Evolutionary conservation across 1,140 invertebrate species (phyloP).

Genomic region (Argopecten irradians): DNA sequence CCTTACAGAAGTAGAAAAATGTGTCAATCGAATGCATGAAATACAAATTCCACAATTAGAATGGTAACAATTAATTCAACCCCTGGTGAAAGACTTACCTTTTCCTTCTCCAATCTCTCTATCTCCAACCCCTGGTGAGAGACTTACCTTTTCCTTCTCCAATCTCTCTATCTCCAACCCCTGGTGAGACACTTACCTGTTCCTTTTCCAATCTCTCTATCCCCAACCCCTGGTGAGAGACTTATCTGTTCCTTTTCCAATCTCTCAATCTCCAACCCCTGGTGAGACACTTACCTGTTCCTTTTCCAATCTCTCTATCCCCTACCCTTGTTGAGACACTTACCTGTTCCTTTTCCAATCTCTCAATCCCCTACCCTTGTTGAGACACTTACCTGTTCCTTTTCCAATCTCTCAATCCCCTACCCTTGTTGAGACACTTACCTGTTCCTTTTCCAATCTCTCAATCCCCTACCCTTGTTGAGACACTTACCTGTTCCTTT

Average conservation of each 20-base stretch:
- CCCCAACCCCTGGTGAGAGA: not conserved
- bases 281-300: conserved; percentile 62
- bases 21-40: too few species aligned
- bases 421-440: conserved; percentile 9
- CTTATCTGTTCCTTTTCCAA: conserved; percentile 69
- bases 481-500: too few species aligned
- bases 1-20: too few species aligned
- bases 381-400: conserved; percentile 64
- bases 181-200: conserved; percentile 56
- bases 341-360: conserved; percentile 70
- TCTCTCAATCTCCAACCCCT: conserved; percentile 54
- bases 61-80: too few species aligned
- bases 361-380: conserved; percentile 49
- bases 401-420: conserved; percentile 62
- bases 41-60: too few species aligned
- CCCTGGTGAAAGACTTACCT: conserved; percentile 54
- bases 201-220: conserved; percentile 66
- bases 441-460: conserved; percentile 69
- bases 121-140: not conserved
- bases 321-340: not conserved
- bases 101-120: conserved; percentile 68
- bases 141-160: conserved; percentile 67
- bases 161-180: conserved; percentile 61
- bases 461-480: too few species aligned
- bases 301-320: conserved; percentile 64